A percentile compares a stretch with the other conserved stretches of the same genome.
Evolutionary conservation across 2,888 invertebrate species (phyloP).

Genomic region (Mesorhabditis belari): DNA sequence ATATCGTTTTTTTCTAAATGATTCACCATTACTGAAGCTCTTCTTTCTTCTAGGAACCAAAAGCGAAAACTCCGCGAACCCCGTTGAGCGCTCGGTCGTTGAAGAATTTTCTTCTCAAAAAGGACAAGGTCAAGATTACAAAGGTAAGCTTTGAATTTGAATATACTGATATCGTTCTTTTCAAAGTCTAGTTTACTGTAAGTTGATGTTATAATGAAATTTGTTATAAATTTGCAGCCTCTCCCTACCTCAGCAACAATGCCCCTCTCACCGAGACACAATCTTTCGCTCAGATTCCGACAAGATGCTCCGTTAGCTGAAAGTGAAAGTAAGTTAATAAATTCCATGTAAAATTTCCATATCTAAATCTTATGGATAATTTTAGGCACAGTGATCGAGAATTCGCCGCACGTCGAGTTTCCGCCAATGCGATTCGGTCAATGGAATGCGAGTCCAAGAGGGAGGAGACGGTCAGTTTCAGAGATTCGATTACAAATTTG

Average conservation of each 20-base stretch:
- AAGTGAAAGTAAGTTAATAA: slow-evolving; percentile 16
- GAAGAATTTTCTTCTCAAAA: not conserved
- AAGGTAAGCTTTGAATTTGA: not conserved
- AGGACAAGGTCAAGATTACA: not conserved
- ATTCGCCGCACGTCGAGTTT: slow-evolving; percentile 44
- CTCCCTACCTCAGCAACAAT: not conserved
- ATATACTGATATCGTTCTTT: too few relatives aligned
- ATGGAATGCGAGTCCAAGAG: slow-evolving; percentile 20
- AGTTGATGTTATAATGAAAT: too few relatives aligned
- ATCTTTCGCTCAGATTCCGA: not conserved
- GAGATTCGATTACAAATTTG: slow-evolving; percentile 2
- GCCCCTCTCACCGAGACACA: not conserved
- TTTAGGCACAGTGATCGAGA: slow-evolving; percentile 32
- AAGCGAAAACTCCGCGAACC: not conserved
- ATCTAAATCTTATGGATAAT: not conserved
- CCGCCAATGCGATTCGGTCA: slow-evolving; percentile 37
- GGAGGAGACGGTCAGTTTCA: slow-evolving; percentile 7
- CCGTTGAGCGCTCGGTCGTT: not conserved
- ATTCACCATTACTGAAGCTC: too few relatives aligned
- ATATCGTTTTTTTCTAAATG: too few relatives aligned
- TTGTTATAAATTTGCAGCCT: too few relatives aligned
- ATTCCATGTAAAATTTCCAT: too few relatives aligned
- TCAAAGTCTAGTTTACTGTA: too few relatives aligned
- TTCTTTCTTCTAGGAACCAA: too few relatives aligned
- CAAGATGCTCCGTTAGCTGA: slow-evolving; percentile 40